phyloP scores from a whole-genome alignment of 2,113 vertebrate species.

The Oncorhynchus gorbuscha region DNA sequence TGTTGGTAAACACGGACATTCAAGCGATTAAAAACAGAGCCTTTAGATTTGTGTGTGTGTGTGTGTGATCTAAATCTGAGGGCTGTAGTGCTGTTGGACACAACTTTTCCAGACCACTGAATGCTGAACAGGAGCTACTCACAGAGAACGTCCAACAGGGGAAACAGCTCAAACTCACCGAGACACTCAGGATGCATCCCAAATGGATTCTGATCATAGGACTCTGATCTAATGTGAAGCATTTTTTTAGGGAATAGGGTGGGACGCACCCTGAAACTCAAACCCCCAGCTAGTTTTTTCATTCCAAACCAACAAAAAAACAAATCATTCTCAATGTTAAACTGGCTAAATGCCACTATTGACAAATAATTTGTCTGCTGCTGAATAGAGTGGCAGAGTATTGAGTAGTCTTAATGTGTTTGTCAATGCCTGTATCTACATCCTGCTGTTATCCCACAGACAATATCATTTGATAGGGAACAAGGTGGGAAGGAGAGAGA shows the following conservation, averaged over 20 bases:
- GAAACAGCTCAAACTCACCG: background rate
- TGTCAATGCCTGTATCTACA: constrained; percentile 3
- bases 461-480: background rate
- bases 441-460: background rate
- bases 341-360: background rate
- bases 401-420: constrained; percentile 11
- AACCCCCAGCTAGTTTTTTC: background rate
- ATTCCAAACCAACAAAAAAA: background rate
- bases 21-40: too few species aligned
- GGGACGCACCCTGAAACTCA: too few species aligned
- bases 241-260: too few species aligned
- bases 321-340: background rate
- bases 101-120: constrained; percentile 22
- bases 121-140: constrained; percentile 39
- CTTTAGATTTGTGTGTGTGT: too few species aligned
- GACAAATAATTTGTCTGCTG: background rate
- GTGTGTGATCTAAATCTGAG: too few species aligned
- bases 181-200: background rate
- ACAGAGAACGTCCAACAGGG: constrained; percentile 38
- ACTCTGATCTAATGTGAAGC: too few species aligned
- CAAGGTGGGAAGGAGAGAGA: constrained; percentile 24
- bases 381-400: background rate
- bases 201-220: too few species aligned
- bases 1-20: too few species aligned
- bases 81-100: background rate